phyloP scores from a whole-genome alignment of 2,888 invertebrate genomes.

The Eretmocerus hayati region DNA sequence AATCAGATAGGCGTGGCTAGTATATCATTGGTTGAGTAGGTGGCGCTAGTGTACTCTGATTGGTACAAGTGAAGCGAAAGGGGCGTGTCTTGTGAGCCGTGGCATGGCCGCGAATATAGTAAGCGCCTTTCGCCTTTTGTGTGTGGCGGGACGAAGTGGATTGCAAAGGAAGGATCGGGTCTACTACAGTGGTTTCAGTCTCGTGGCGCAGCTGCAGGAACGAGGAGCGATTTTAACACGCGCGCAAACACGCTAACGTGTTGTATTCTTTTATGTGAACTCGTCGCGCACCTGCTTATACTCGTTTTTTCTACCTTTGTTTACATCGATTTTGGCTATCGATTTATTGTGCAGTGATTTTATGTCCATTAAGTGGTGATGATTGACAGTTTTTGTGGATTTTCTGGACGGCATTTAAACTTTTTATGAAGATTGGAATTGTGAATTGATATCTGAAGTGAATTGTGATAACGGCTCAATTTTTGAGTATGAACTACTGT shows the following conservation, averaged over 20 bases:
- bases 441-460: too few species aligned
- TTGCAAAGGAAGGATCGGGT: constrained; percentile 1
- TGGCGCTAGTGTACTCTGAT: background rate
- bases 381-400: too few species aligned
- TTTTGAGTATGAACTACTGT: too few species aligned
- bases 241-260: background rate
- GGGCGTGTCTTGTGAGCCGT: constrained; percentile 30
- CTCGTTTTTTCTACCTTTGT: too few species aligned
- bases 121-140: constrained; percentile 12
- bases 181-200: constrained; percentile 16
- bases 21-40: constrained; percentile 1
- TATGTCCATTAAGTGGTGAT: too few species aligned
- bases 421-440: too few species aligned
- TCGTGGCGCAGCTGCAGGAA: constrained; percentile 36
- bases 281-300: too few species aligned
- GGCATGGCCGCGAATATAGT: constrained; percentile 42
- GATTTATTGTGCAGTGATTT: too few species aligned
- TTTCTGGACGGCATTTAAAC: too few species aligned
- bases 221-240: constrained; percentile 5
- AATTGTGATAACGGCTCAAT: too few species aligned
- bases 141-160: background rate
- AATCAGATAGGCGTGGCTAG: constrained; percentile 39
- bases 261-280: too few species aligned
- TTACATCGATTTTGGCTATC: too few species aligned
- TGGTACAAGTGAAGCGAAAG: constrained; percentile 6